Base-by-base conservation (phyloP, 2,797 vertebrate species). In the Odontamblyopus rebecca region DNA sequence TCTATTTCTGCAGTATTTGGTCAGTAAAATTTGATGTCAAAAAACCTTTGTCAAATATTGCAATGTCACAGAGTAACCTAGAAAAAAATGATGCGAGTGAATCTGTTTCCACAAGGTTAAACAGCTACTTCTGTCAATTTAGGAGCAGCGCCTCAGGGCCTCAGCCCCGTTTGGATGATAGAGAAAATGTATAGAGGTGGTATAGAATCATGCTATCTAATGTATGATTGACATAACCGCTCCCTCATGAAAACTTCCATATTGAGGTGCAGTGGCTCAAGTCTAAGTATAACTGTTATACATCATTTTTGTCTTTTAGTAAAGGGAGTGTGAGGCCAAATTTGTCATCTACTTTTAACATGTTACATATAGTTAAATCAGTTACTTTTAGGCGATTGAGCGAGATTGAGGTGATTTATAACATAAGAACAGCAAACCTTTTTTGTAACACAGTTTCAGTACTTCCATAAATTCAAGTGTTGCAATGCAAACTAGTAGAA, bases 111-210 rank as follows among this genome's bases (percentile, higher is more conserved):
- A 64, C 62, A 64, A 64, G 62, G 62, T 64, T 48, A 64, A 64
- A 64, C 38, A 48, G 62, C 62, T 38, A 64, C 44, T 64, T 48
- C 62, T 64, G 38, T 64, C 62, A 64, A 64, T 64, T 64, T 64
- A 64, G n/a, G 35, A 44, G 11, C 8, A 26, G 19, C 0, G 38
- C 62, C 62, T 64, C n/a, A 64, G 38, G 62, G 38, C 38, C 23
- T 48, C 62, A 26, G 62, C 23, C 27, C 38, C n/a, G 12, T 44
- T 27, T 48, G 38, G 32, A 48, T 64, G 62, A 15, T 13, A 27
- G 32, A 32, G 18, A 18, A 61, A 29, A 61, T 32, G 16, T 61
- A 61, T 19, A 35, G n/a, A 15, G 23, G 38, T 27, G 1, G 26
- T 51, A 50, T 50, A 16, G 44, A 29, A 65, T 65, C 63, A 65